These are phyloP conservation scores for Acrocephalus arundinaceus DNA, from an alignment of 2,113 vertebrate species.

Conservation along the genomic window DNA sequence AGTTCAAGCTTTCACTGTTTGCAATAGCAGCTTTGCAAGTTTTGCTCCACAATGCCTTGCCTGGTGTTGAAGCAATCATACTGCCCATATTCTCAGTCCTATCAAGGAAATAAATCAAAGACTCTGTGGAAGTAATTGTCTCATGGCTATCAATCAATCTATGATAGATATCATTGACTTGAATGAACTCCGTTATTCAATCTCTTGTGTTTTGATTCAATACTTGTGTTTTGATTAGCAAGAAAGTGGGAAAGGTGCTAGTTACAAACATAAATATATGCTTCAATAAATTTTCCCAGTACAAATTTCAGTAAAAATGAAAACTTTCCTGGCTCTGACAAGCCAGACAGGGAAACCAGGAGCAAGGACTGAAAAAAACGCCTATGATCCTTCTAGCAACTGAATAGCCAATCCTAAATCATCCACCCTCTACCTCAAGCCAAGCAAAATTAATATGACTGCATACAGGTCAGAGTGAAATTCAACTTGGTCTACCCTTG, in stretches of 20 bases:
- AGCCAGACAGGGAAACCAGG: background rate
- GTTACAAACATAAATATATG: background rate
- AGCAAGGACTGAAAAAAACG: background rate
- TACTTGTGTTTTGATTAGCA: background rate
- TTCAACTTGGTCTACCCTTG: background rate
- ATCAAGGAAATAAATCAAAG: background rate
- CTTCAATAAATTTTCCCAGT: background rate
- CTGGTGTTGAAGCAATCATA: background rate
- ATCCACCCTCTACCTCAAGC: background rate
- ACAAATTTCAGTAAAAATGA: background rate
- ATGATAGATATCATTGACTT: background rate
- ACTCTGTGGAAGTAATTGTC: background rate
- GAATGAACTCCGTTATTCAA: background rate
- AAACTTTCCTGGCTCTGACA: background rate
- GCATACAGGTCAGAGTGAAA: background rate
- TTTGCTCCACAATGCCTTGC: background rate
- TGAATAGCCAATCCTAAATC: background rate
- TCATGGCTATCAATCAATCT: background rate
- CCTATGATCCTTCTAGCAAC: background rate
- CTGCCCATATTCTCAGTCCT: background rate
- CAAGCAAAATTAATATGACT: background rate
- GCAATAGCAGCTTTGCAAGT: background rate
- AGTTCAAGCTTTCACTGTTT: background rate
- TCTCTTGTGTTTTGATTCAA: background rate
- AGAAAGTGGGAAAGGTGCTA: background rate